Base-by-base conservation (phyloP, 2,113 vertebrate species). In the Actenoides lindsayi region DNA sequence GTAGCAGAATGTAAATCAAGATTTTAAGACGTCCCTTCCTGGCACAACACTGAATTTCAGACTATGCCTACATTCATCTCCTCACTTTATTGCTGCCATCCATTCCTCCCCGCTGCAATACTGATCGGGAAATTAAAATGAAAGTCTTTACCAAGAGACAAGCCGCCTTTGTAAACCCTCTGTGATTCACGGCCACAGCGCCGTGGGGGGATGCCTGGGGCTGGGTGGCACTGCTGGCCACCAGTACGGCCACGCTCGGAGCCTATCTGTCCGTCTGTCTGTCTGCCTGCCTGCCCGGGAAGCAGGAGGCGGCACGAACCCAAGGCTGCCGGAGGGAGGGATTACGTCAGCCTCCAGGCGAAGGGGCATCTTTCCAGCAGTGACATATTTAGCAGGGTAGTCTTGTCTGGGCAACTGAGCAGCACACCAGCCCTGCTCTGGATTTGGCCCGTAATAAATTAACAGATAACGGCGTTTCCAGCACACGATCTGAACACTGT, bases 81-180 rank as follows among this genome's bases (percentile, higher is more conserved):
- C 73, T 83, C 12, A 0, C 80, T 92, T 87, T 42, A 85, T 3
- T 76, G 89, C 89, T 87, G 89, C 74, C 44, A 62, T 85, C 82
- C 74, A 30, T 53, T 83, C n/a, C 57, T 87, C 69, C 62, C 56
- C 3, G 1, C 11, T 51, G 74, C 74, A 85, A 46, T 51, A 62
- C n/a, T 73, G 69, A 96, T 28, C 6, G 33, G 80, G 89, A 94
- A 94, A 94, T 92, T 60, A 91, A 94, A 96, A 93, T 39, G 41
- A 39, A 77, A 87, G 83, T 11, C 86, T 90, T 65, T 25, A 68
- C 69, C 62, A 62, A 25, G 53, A 57, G 69, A 92, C 57, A 69
- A 93, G 53, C 69, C 50, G 73, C 53, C 86, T 93, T 42, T 76
- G 64, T 74, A 64, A 94, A 88, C 23, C 60, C 65, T 25, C 73